A percentile compares a stretch with the other conserved stretches of the same genome.
These are phyloP conservation scores for Conops quadrifasciatus DNA, from an alignment of 2,888 invertebrate species.

Conservation along the genomic window DNA sequence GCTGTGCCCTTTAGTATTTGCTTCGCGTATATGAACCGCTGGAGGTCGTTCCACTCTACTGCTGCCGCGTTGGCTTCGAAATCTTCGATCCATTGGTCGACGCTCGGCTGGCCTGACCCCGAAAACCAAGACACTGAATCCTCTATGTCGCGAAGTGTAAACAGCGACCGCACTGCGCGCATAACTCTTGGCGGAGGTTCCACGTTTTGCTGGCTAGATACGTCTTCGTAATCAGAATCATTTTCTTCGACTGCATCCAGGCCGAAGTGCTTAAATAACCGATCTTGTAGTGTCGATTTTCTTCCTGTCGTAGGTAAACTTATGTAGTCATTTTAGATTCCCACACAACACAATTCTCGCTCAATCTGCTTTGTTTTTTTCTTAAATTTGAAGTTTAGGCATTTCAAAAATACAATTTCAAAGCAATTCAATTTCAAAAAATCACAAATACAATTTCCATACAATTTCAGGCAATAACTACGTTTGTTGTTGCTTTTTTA, in stretches of 20 bases:
- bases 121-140: conserved; percentile 14
- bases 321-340: no score
- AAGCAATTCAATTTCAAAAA: no score
- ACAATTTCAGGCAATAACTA: no score
- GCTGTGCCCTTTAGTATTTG: not conserved
- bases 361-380: no score
- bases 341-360: no score
- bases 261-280: conserved; percentile 3
- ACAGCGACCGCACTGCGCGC: conserved; percentile 10
- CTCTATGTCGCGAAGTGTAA: conserved; percentile 33
- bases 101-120: conserved; percentile 26
- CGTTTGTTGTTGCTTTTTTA: no score
- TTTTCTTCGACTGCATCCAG: not conserved
- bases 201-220: not conserved
- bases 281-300: conserved; percentile 13
- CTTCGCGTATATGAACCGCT: not conserved
- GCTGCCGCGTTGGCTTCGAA: conserved; percentile 28
- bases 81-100: conserved; percentile 24
- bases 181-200: not conserved
- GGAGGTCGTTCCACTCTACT: conserved; percentile 22
- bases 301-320: not conserved
- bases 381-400: no score
- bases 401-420: no score
- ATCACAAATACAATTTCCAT: no score
- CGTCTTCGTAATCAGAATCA: not conserved